Conservation (phyloP, 23 tunicate species). For the Aplidium turbinatum region DNA sequence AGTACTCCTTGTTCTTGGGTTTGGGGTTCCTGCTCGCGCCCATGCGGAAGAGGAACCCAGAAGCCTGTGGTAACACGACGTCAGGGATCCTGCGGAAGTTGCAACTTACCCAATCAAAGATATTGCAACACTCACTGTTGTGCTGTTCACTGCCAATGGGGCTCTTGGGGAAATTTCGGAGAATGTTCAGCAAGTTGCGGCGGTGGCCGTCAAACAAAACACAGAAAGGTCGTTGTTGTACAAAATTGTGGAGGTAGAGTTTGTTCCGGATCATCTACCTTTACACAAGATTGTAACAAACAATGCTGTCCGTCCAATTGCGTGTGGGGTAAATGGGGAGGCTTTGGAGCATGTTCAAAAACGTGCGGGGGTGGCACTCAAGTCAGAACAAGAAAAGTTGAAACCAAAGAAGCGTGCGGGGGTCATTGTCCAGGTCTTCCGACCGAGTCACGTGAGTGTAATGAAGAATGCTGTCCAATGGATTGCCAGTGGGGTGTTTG, state of each 20-base stretch:
- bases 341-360: background rate
- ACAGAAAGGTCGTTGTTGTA: no score
- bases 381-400: background rate
- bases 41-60: conserved; percentile 3
- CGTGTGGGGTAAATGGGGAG: background rate
- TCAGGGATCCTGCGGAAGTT: conserved; percentile 4
- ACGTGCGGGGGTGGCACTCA: background rate
- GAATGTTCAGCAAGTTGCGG: no score
- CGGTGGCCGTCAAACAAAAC: no score
- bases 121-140: no score
- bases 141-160: no score
- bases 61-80: background rate
- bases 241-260: no score
- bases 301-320: conserved; percentile 2
- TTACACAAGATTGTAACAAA: background rate
- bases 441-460: background rate
- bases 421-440: conserved; percentile 13
- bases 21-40: background rate
- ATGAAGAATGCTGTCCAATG: no score
- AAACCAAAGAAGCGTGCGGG: conserved; percentile 23
- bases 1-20: no score
- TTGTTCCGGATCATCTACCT: no score
- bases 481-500: no score
- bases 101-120: no score
- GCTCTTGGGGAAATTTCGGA: no score